phyloP scores from a whole-genome alignment of 2,888 invertebrate species.

The Linyphia triangularis region DNA sequence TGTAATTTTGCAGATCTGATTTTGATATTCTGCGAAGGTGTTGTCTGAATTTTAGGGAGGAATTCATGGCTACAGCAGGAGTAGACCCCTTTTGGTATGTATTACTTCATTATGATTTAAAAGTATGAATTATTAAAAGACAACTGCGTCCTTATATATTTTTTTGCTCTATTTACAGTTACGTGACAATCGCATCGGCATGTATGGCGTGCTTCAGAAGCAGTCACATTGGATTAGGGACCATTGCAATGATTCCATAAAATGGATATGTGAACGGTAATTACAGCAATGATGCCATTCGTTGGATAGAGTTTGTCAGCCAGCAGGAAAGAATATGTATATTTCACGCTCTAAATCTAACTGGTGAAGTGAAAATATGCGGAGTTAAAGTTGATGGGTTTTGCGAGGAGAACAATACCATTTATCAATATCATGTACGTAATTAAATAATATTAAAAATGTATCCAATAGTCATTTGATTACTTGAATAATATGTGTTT shows the following conservation, averaged over 20 bases:
- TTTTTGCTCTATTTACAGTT: not conserved
- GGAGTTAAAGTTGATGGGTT: conserved; percentile 20
- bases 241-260: conserved; percentile 16
- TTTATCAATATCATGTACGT: conserved; percentile 13
- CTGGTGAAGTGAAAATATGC: not conserved
- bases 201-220: conserved; percentile 15
- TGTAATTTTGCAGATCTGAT: conserved; percentile 3
- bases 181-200: not conserved
- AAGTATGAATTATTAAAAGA: too few relatives aligned
- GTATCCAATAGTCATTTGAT: not conserved
- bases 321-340: not conserved
- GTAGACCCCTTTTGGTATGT: conserved; percentile 5
- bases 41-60: not conserved
- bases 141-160: not conserved
- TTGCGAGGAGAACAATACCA: not conserved
- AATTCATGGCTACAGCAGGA: not conserved
- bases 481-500: not conserved
- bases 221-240: not conserved
- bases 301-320: conserved; percentile 9
- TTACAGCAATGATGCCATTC: conserved; percentile 3
- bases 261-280: not conserved
- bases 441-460: not conserved
- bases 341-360: conserved; percentile 3
- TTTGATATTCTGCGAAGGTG: conserved; percentile 6
- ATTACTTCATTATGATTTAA: not conserved